Evolutionary conservation across 1,140 invertebrate species (phyloP).

Genomic region (Bombus terrestris): DNA sequence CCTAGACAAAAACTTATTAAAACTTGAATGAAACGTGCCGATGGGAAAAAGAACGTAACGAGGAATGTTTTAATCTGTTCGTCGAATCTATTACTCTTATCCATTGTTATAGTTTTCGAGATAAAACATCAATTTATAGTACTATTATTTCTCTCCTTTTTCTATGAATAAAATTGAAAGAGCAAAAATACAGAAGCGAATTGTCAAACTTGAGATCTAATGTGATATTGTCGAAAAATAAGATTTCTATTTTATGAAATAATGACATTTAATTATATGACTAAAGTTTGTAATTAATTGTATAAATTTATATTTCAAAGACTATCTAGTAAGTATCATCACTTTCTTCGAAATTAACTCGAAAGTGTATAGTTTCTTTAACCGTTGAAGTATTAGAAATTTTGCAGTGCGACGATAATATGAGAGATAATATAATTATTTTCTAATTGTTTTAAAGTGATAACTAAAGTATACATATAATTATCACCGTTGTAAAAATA

Average conservation of each 20-base stretch:
- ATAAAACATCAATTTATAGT: background rate
- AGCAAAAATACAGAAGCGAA: no score
- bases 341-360: background rate
- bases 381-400: background rate
- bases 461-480: background rate
- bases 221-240: background rate
- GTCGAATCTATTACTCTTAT: background rate
- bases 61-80: background rate
- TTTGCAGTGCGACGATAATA: background rate
- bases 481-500: background rate
- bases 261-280: no score
- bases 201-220: no score
- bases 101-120: background rate
- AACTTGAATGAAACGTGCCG: background rate
- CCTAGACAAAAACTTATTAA: conserved; percentile 14
- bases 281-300: no score
- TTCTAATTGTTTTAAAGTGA: background rate
- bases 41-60: background rate
- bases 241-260: background rate
- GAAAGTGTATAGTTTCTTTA: background rate
- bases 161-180: no score
- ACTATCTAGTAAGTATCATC: background rate
- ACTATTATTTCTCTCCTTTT: no score
- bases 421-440: background rate
- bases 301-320: background rate